phyloP scores from a whole-genome alignment of 53 echinoderm and acorn worm genomes.

The Henricia sp. region DNA sequence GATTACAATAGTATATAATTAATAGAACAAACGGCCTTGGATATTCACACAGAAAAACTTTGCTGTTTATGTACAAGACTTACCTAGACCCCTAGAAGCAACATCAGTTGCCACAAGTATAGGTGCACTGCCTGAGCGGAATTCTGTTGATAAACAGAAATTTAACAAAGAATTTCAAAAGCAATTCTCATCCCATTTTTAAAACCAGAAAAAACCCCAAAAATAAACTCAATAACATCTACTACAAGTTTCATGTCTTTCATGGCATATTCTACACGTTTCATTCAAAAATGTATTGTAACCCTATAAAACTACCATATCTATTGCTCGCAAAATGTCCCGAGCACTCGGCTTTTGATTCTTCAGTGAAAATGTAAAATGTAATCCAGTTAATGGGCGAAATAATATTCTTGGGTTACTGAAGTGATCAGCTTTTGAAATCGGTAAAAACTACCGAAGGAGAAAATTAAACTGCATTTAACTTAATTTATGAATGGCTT shows the following conservation, averaged over 20 bases:
- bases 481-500: slow-evolving; percentile 18
- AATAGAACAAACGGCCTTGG: too few relatives aligned
- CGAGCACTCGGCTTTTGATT: background rate
- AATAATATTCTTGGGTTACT: too few relatives aligned
- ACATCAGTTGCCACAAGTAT: slow-evolving; percentile 98
- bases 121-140: slow-evolving; percentile 87
- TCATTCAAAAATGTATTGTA: background rate
- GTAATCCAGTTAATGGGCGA: too few relatives aligned
- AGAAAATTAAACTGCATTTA: background rate
- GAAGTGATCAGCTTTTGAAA: too few relatives aligned
- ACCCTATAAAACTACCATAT: background rate
- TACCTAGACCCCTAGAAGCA: slow-evolving; percentile 98
- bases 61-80: slow-evolving; percentile 25
- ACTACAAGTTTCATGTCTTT: too few relatives aligned
- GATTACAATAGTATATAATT: too few relatives aligned
- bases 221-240: too few relatives aligned
- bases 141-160: slow-evolving; percentile 70
- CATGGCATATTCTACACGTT: background rate
- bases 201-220: too few relatives aligned
- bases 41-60: background rate
- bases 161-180: background rate
- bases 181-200: background rate
- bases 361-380: background rate
- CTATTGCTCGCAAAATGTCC: too few relatives aligned
- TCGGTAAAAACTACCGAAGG: background rate